These are phyloP conservation scores for Lerista edwardsae DNA, from an alignment of 2,797 vertebrate species.

Conservation along the genomic window DNA sequence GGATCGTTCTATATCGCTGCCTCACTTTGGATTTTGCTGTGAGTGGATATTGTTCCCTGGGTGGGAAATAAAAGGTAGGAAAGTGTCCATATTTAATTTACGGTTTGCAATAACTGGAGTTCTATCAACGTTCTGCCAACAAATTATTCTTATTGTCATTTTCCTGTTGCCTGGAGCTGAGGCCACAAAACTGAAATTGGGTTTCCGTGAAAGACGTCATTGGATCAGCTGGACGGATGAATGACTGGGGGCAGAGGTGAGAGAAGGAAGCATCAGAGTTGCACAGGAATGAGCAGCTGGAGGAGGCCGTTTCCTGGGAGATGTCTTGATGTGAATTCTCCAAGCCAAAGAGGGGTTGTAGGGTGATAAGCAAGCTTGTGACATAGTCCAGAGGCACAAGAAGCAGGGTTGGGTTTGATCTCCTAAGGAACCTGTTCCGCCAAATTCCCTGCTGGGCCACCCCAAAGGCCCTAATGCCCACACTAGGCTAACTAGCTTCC, in stretches of 20 bases:
- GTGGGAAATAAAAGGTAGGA: constrained; percentile 62
- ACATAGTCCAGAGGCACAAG: background rate
- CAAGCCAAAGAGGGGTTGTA: background rate
- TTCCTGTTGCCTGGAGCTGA: constrained; percentile 34
- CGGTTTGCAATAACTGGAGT: constrained; percentile 67
- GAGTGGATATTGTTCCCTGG: constrained; percentile 65
- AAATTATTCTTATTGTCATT: constrained; percentile 68
- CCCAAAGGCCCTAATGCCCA: too few relatives aligned
- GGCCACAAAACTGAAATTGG: constrained; percentile 1
- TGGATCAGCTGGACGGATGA: background rate
- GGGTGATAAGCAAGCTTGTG: too few relatives aligned
- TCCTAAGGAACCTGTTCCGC: too few relatives aligned
- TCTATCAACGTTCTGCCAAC: constrained; percentile 63
- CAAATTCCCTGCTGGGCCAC: too few relatives aligned
- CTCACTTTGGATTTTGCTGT: background rate
- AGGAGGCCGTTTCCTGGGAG: background rate
- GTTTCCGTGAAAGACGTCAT: background rate
- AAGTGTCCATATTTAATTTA: constrained; percentile 67
- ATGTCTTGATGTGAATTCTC: background rate
- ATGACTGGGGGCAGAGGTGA: background rate
- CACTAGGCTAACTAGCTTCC: too few relatives aligned
- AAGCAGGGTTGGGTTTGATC: background rate
- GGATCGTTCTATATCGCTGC: background rate
- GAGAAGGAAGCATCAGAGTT: too few relatives aligned
- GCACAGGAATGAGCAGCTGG: background rate